Conservation (phyloP, 2,888 invertebrate genomes). For the Cactoblastis cactorum region DNA sequence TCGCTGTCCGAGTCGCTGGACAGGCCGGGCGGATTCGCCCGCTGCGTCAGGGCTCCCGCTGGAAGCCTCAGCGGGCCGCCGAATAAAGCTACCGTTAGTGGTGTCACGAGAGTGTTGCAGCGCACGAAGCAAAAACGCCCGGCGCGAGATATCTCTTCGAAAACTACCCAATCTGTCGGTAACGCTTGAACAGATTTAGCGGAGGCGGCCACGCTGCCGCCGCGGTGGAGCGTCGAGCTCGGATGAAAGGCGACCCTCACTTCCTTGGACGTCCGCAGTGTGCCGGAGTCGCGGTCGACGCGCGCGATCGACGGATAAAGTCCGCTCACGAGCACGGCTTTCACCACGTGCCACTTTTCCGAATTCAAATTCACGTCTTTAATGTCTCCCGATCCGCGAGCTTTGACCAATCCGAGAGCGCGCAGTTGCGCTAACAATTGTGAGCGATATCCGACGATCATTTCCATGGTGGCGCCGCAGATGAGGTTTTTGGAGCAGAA, state of each 20-base stretch:
- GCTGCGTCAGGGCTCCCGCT: conserved; percentile 58
- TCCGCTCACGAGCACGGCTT: conserved; percentile 92
- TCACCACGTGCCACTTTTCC: conserved; percentile 93
- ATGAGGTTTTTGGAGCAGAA: conserved; percentile 89
- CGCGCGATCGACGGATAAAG: conserved; percentile 93
- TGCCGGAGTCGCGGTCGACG: conserved; percentile 81
- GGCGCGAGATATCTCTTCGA: conserved; percentile 89
- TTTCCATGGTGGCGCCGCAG: conserved; percentile 91
- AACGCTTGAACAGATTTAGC: conserved; percentile 61
- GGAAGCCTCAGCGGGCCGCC: conserved; percentile 85
- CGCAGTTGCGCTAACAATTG: conserved; percentile 91
- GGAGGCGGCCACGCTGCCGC: conserved; percentile 60
- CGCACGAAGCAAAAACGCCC: conserved; percentile 85
- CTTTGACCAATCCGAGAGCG: conserved; percentile 84
- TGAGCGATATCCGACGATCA: conserved; percentile 90
- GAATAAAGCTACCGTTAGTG: conserved; percentile 88
- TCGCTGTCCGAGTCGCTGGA: conserved; percentile 72
- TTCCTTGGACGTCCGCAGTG: conserved; percentile 82
- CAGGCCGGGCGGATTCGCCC: conserved; percentile 65
- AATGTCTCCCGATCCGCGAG: conserved; percentile 66
- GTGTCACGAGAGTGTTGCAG: conserved; percentile 89
- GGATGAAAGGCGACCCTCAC: conserved; percentile 75
- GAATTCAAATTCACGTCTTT: conserved; percentile 89
- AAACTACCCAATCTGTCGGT: conserved; percentile 91
- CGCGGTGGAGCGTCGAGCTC: conserved; percentile 82